Evolutionary conservation across 2,797 vertebrate genomes (phyloP), one percentile per base, ranked within the genome.

Genomic region (Sparidentex hasta): DNA sequence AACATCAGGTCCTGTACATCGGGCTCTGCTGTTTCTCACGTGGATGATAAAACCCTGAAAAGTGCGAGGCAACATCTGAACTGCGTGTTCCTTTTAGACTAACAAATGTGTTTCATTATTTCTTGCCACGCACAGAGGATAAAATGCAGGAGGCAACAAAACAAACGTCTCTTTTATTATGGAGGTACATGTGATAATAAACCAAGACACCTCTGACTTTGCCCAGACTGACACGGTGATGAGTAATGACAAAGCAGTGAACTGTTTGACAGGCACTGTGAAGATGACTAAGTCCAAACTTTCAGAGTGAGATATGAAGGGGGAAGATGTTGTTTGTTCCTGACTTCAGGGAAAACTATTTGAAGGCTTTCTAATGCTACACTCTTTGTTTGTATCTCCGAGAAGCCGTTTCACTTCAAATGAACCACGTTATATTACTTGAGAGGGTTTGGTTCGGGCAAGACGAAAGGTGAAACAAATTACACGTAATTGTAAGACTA

Each of bases 221-320:
- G 87, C 72, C 72, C 65, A 78, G 82, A 59, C 82, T 81, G 82
- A 81, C 88, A 76, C 25, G 44, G 62, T 61, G 83, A 92, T 83
- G 79, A 87, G 85, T 79, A 84, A 91, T 90, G 91, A 92, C 91
- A 92, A 83, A 81, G 85, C 89, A 92, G 90, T 74, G 79, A 90
- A 88, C 86, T 90, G 92, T 89, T 92, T 92, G 82, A 92, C 90
- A 90, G 82, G 90, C 87, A 44, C 87, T 87, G 89, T 84, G 90
- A 93, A 87, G 84, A 90, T 93, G 93, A 93, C 89, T 91, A 91
- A 94, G 84, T 85, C 82, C 78, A 85, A 92, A 91, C 90, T 94
- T 90, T 93, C 89, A 89, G 84, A 89, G 88, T 88, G 84, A 88
- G 85, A 92, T 76, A 86, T 77, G 88, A 84, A 82, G 75, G 64